phyloP scores from a whole-genome alignment of 53 echinoderm and acorn worm species.

The Apostichopus leukothele region DNA sequence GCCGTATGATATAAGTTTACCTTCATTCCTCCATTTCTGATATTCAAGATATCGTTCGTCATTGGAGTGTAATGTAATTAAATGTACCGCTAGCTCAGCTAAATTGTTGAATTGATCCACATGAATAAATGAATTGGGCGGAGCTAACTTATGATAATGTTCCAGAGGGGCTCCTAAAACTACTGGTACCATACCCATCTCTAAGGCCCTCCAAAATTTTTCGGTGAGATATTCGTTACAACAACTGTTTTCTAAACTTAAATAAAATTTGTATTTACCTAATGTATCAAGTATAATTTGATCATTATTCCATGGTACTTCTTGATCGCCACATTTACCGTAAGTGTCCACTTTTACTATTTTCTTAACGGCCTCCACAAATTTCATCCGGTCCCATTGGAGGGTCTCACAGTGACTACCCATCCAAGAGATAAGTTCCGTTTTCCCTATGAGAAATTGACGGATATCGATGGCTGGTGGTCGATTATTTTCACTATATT shows the following conservation, averaged over 20 bases:
- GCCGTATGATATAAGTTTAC: slow-evolving; percentile 18
- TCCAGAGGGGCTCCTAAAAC: slow-evolving; percentile 57
- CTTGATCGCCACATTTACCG: slow-evolving; percentile 25
- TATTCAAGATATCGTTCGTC: slow-evolving; percentile 12
- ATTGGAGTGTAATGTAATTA: neutral
- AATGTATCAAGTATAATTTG: neutral
- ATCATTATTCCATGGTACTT: slow-evolving; percentile 26
- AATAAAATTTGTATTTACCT: slow-evolving; percentile 31
- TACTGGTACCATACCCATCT: slow-evolving; percentile 56
- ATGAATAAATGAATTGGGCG: slow-evolving; percentile 66
- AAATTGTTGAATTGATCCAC: slow-evolving; percentile 30
- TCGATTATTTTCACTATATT: neutral
- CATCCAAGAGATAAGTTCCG: slow-evolving; percentile 16
- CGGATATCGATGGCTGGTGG: slow-evolving; percentile 8
- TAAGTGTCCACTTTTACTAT: slow-evolving; percentile 14
- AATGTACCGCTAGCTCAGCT: slow-evolving; percentile 10
- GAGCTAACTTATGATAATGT: slow-evolving; percentile 51
- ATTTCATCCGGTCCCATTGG: slow-evolving; percentile 30
- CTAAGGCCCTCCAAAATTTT: slow-evolving; percentile 44
- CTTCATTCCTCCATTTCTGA: slow-evolving; percentile 21
- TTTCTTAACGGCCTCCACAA: neutral
- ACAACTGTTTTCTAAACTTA: slow-evolving; percentile 45
- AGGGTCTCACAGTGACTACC: slow-evolving; percentile 47
- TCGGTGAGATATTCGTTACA: slow-evolving; percentile 42
- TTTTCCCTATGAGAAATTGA: slow-evolving; percentile 7